Percentiles rank a stretch among this genome's conserved stretches.
These are phyloP conservation scores for Margarornis squamiger DNA, from an alignment of 2,797 vertebrate genomes.

Conservation along the genomic window DNA sequence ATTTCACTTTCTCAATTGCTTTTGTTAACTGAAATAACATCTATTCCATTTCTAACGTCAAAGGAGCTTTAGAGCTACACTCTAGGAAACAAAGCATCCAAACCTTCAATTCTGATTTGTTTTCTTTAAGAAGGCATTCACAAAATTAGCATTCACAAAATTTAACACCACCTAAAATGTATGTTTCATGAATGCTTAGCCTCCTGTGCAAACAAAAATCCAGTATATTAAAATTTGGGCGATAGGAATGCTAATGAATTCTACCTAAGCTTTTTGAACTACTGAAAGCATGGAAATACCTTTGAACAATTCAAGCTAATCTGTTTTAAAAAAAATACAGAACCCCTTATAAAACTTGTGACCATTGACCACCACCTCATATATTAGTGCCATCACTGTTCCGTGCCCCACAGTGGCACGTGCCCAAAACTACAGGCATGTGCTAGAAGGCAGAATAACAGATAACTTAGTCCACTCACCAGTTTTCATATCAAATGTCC, in stretches of 20 bases:
- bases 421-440: background rate
- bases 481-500: conserved; percentile 85
- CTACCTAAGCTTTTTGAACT: background rate
- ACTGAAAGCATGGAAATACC: background rate
- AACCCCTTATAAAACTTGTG: background rate
- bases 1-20: conserved; percentile 26
- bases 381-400: background rate
- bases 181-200: background rate
- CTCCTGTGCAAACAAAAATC: background rate
- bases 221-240: background rate
- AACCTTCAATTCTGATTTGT: background rate
- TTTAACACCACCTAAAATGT: background rate
- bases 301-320: background rate
- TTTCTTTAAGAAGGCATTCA: background rate
- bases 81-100: background rate
- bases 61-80: background rate
- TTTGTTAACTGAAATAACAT: background rate
- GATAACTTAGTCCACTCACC: conserved; percentile 73
- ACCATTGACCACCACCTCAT: background rate
- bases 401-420: background rate
- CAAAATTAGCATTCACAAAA: background rate
- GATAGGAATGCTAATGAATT: background rate
- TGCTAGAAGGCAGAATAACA: background rate
- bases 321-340: background rate
- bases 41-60: background rate